Conservation (phyloP, 2,888 invertebrate species). For the Lottia gigantea region DNA sequence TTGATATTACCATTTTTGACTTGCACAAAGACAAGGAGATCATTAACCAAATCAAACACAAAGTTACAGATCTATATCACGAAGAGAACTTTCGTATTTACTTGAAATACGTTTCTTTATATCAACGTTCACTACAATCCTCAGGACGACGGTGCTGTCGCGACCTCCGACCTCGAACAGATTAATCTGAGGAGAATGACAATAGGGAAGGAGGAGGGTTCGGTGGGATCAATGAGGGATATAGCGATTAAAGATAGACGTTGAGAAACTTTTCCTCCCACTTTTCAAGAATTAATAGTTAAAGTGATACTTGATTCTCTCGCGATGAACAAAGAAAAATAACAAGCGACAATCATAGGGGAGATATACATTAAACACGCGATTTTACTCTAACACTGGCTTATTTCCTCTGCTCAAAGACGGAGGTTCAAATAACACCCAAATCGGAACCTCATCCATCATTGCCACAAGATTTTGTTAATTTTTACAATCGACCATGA, state of each 20-base stretch:
- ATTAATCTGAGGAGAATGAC: constrained; percentile 18
- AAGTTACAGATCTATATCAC: too few species aligned
- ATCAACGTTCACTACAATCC: too few species aligned
- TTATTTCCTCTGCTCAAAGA: constrained; percentile 1
- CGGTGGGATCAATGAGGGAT: constrained; percentile 11
- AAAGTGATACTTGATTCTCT: constrained; percentile 2
- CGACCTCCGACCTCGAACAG: constrained; percentile 14
- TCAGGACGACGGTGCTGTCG: not conserved
- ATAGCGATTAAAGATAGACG: constrained; percentile 21
- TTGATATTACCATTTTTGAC: too few species aligned
- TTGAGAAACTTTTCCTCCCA: constrained; percentile 18
- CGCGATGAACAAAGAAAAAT: not conserved
- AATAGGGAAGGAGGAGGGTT: constrained; percentile 15
- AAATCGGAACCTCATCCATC: constrained; percentile 11
- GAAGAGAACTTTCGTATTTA: too few species aligned
- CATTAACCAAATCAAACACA: too few species aligned
- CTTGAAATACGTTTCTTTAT: too few species aligned
- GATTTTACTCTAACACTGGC: not conserved
- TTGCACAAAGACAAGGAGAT: too few species aligned
- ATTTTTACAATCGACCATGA: constrained; percentile 1
- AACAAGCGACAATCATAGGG: not conserved
- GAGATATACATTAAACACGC: not conserved
- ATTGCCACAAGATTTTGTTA: constrained; percentile 3
- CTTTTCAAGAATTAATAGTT: constrained; percentile 8
- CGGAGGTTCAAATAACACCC: constrained; percentile 5